Evolutionary conservation across 2,113 vertebrate genomes (phyloP), one percentile per base, ranked within the genome.

Genomic region (Elgaria multicarinata): DNA sequence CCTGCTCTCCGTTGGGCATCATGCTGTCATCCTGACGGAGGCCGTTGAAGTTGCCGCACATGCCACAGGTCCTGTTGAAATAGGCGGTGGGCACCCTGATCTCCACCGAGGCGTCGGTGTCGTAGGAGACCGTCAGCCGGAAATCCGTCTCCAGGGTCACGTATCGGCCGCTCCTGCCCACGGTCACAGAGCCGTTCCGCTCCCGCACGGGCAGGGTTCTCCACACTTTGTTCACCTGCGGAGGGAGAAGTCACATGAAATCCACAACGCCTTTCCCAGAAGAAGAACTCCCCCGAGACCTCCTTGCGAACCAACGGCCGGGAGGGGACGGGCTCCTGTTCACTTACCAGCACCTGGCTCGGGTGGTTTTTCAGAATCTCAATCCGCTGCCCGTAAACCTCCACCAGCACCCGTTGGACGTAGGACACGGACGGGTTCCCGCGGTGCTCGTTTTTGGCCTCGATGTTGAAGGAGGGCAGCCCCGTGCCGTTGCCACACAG

Each of bases 1-100:
- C 95, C 77, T 89, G 92, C 82, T 95, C 92, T 39, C 96, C 96
- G 0, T 97, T 87, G 1, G 96, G 93, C 93, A 93, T 96, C 83
- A 55, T 93, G 91, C 95, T 95, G 55, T 98, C 98, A 22, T 98
- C 98, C 14, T 92, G 94, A 55, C 7, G 69, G 36, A 77, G 33
- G 72, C 84, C 84, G 95, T 98, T 98, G 86, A 97, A 98, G 95
- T 98, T 98, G 44, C 98, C 98, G n/a, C 98, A 98, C 93, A 98
- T 96, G 88, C 98, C 98, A 5, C 98, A 98, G 50, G 97, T 95
- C 91, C 95, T 90, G 92, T 95, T 90, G 44, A 96, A 97, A 91
- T 97, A 98, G 39, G 50, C 36, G 14, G 93, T 93, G 26, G 98
- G 97, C 76, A 98, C 89, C 62, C 85, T 95, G 87, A 98, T 91